Evolutionary conservation across 1,140 invertebrate genomes (phyloP), one percentile per base, ranked within the genome.

Genomic region (Papilio polytes): DNA sequence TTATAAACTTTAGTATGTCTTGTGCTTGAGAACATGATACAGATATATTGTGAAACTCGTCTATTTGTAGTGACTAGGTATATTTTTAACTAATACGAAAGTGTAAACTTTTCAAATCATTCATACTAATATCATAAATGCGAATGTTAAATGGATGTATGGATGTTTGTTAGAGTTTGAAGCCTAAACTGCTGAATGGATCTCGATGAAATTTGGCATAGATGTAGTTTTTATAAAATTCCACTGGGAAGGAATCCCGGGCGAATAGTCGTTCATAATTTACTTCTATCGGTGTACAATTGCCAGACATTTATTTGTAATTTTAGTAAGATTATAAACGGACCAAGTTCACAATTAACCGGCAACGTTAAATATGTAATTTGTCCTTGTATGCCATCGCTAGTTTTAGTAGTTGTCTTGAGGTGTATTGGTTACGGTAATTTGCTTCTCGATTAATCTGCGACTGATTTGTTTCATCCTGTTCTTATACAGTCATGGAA

Each of bases 1-100:
- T 78, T 66, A 63, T 66, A 76, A 76, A 76, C 74, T 22, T 53
- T 78, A 7, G 48, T 56, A n/a, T 15, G 15, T 78, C 76, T 78
- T 59, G 6, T 78, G 18, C 26, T 41, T 36, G 51, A 59, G 36
- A 59, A 59, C 51, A 18, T 18, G n/a, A 8, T 1, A 20, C 53
- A 20, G 53, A 9, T 56, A 18, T n/a, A 56, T 8, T 56, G n/a
- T 56, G 53, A 20, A n/a, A 56, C 0, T 56, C n/a, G 53, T 20
- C n/a, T 56, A 20, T 56, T 56, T 56, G 20, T 56, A 56, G 13
- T 51, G 12, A 48, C 46, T 48, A 48, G 13, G 4, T 51, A 51
- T 18, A 51, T 18, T 51, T 3, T 51, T 18, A 18, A 51, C 15
- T 18, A 3, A 51, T 51, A 18, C 18, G 48, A 51, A 51, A 51